Evolutionary conservation across 2,797 vertebrate species (phyloP).

Genomic region (Lithobates pipiens): DNA sequence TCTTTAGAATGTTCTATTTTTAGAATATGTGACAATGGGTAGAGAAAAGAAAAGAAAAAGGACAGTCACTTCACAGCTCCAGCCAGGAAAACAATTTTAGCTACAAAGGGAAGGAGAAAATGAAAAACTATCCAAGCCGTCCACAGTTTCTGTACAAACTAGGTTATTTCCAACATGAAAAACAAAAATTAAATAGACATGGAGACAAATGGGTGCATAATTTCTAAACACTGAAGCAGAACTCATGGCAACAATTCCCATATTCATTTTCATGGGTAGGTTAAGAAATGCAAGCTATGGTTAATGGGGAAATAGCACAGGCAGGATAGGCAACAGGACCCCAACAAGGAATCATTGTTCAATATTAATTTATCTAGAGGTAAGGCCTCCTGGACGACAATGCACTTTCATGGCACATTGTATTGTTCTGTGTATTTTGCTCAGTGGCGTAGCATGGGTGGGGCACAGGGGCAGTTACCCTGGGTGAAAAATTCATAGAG

Average conservation of each 20-base stretch:
- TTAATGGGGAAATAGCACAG: not conserved
- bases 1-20: constrained; percentile 25
- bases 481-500: too few relatives aligned
- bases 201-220: not conserved
- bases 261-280: not conserved
- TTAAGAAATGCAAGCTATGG: not conserved
- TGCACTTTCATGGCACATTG: too few relatives aligned
- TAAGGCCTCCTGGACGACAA: too few relatives aligned
- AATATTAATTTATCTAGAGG: too few relatives aligned
- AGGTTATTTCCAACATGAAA: not conserved
- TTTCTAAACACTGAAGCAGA: not conserved
- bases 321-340: not conserved
- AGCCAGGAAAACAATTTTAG: constrained; percentile 30
- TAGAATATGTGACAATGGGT: constrained; percentile 19
- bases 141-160: not conserved
- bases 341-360: too few relatives aligned
- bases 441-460: too few relatives aligned
- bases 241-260: not conserved
- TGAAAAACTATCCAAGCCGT: not conserved
- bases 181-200: not conserved
- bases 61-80: constrained; percentile 16
- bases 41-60: constrained; percentile 10
- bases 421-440: too few relatives aligned
- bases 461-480: too few relatives aligned
- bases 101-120: constrained; percentile 4